Conservation (phyloP, 2,888 invertebrate species). For the Drosophila lutescens region DNA sequence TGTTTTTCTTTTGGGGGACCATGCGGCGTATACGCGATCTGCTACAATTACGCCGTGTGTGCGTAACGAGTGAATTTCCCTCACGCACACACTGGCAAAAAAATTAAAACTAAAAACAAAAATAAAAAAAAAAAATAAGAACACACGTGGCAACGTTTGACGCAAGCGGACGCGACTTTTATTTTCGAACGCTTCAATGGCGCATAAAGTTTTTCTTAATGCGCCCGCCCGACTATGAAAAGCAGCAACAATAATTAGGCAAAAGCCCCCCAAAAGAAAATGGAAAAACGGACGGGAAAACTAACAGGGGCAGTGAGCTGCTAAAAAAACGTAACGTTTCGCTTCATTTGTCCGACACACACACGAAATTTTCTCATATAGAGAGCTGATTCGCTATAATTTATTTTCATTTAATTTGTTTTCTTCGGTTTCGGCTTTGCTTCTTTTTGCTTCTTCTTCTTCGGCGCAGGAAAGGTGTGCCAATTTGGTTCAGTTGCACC, state of each 20-base stretch:
- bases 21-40: slow-evolving; percentile 71
- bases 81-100: slow-evolving; percentile 16
- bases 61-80: slow-evolving; percentile 43
- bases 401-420: slow-evolving; percentile 51
- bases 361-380: slow-evolving; percentile 4
- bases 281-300: slow-evolving; percentile 4
- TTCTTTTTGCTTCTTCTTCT: slow-evolving; percentile 14
- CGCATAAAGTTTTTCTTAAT: slow-evolving; percentile 79
- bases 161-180: slow-evolving; percentile 74
- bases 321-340: slow-evolving; percentile 71
- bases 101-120: slow-evolving; percentile 1
- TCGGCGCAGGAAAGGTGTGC: slow-evolving; percentile 36
- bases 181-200: slow-evolving; percentile 79
- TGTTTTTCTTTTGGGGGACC: slow-evolving; percentile 13
- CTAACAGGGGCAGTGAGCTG: slow-evolving; percentile 51
- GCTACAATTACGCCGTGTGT: slow-evolving; percentile 61
- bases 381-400: slow-evolving; percentile 31
- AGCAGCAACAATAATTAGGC: slow-evolving; percentile 77
- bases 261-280: slow-evolving; percentile 41
- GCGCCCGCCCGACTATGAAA: slow-evolving; percentile 76
- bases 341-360: slow-evolving; percentile 78
- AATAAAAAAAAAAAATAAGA: not conserved
- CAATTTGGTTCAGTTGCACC: slow-evolving; percentile 41
- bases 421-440: slow-evolving; percentile 33
- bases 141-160: slow-evolving; percentile 53